phyloP scores from a whole-genome alignment of 2,797 vertebrate species.

The Pagetopsis macropterus region DNA sequence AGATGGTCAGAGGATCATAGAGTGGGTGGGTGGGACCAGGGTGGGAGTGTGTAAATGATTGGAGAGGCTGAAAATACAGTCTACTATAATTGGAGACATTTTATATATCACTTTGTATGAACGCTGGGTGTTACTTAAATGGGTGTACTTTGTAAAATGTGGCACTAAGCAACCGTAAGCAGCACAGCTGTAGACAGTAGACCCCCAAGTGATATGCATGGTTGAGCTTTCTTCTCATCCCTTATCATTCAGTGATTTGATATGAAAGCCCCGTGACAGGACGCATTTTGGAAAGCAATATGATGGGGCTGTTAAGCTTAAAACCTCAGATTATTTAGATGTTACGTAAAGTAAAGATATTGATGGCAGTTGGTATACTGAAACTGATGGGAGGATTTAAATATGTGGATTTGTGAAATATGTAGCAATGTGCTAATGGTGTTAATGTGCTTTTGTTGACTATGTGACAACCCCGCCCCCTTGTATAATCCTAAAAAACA shows the following conservation, averaged over 20 bases:
- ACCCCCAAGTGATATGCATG: not conserved
- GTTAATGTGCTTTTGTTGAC: not conserved
- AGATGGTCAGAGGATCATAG: slow-evolving; percentile 29
- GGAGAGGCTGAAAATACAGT: not conserved
- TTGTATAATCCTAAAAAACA: not conserved
- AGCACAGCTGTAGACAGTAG: not conserved
- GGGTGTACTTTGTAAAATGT: not conserved
- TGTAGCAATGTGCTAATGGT: slow-evolving; percentile 7
- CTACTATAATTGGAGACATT: too few species aligned
- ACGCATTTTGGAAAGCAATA: slow-evolving; percentile 4
- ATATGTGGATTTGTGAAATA: slow-evolving; percentile 18
- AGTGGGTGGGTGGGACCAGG: not conserved
- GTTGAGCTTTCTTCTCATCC: not conserved
- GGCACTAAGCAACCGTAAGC: slow-evolving; percentile 7
- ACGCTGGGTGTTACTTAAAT: not conserved
- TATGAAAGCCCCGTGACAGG: not conserved
- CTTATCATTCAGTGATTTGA: slow-evolving; percentile 18
- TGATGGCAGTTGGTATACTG: not conserved
- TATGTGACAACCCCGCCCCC: not conserved
- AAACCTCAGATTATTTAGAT: not conserved
- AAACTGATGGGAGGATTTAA: slow-evolving; percentile 4
- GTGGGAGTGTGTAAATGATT: not conserved
- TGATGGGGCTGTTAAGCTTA: slow-evolving; percentile 2
- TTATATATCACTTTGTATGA: not conserved
- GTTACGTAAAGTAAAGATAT: slow-evolving; percentile 2